Base-by-base conservation (phyloP, 1,140 invertebrate species). In the Stegodyphus dumicola region DNA sequence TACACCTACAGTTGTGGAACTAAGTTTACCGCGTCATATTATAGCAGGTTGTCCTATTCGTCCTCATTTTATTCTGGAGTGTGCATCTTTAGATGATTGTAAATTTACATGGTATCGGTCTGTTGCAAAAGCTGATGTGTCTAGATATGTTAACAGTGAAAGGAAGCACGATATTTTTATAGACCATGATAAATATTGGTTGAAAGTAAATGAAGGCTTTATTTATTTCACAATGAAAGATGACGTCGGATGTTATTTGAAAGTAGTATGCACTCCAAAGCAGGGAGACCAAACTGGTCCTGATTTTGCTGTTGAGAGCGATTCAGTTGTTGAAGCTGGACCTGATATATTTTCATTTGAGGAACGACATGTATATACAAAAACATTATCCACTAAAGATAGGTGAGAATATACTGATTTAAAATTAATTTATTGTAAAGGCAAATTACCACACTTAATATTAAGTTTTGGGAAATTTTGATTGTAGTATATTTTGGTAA, bases 331-430 rank as follows among this genome's bases (percentile, higher is more conserved):
- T 13, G 91, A 94, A 89, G 92, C 93, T 84, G 94, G 95, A 1
- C 96, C 96, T 65, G 94, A 93, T 7, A 51, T 85, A 7, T 97
- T 95, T 91, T 95, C 95, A 7, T 97, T 96, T 92, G 94, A 96
- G 91, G 92, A 87, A 3, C 93, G 96, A 78, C 96, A 97, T 88
- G 74, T 88, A 33, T 94, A 70, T 71, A 87, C 86, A 51, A 69
- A 15, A 33, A 17, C 6, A 10, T 71, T 83, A 56, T 53, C 17
- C 66, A 66, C 65, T n/a, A 51, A 71, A 48, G n/a, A 71, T 10
- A 76, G 85, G 85, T 76, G 15, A 65, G 53, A n/a, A 51, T 33
- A 78, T 78, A 53, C n/a, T 18, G 7, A 5, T 69, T 6, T 60
- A 64, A 17, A 4, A 52, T 67, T 11, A 60, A 15, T 67, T 5